Conservation (phyloP, 2,888 invertebrate species). For the Lasioglossum marginatum region DNA sequence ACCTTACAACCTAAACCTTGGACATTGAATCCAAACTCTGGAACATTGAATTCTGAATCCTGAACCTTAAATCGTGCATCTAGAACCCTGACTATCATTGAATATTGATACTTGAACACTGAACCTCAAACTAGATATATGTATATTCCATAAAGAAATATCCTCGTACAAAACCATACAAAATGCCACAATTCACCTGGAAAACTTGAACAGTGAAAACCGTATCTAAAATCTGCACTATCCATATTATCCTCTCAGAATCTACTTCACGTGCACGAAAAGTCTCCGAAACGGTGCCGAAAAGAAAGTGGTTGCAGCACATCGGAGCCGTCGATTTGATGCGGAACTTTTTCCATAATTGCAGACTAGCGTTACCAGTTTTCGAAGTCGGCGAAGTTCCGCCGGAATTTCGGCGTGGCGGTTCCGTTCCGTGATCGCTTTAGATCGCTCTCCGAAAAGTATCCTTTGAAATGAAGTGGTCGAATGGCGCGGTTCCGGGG, state of each 20-base stretch:
- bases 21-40: too few species aligned
- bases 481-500: neutral
- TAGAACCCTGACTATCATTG: neutral
- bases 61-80: neutral
- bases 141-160: neutral
- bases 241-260: neutral
- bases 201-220: neutral
- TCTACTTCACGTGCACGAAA: neutral
- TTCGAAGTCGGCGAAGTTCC: neutral
- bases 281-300: neutral
- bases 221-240: neutral
- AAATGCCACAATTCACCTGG: too few species aligned
- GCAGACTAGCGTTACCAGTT: neutral
- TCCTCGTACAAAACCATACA: too few species aligned
- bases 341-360: slow-evolving; percentile 6
- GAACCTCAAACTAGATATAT: neutral
- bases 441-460: neutral
- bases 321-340: neutral
- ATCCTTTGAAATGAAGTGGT: slow-evolving; percentile 20
- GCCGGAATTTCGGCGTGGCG: neutral
- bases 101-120: neutral
- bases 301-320: neutral
- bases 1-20: neutral
- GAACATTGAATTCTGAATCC: too few species aligned
- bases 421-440: slow-evolving; percentile 25